Evolutionary conservation across 2,113 vertebrate species (phyloP).

Genomic region (Phaetusa simplex): DNA sequence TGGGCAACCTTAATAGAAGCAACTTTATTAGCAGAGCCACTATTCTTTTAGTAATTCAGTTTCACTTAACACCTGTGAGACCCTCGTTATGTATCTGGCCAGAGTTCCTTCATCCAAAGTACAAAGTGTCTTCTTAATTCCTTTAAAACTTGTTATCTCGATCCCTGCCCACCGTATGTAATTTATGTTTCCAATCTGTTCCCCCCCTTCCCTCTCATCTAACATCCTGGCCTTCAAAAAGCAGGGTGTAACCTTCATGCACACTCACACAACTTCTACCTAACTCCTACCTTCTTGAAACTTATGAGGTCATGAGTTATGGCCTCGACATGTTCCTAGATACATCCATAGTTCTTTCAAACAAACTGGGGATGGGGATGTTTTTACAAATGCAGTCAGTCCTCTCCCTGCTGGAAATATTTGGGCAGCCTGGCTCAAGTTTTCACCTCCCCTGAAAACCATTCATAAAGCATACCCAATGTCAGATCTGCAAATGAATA

Average conservation of each 20-base stretch:
- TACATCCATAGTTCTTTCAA: neutral
- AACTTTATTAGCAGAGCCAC: neutral
- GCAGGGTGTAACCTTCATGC: neutral
- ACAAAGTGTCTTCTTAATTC: neutral
- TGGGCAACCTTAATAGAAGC: neutral
- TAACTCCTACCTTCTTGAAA: neutral
- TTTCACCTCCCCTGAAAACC: neutral
- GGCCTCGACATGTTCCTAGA: rapidly evolving
- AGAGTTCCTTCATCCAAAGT: neutral
- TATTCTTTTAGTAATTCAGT: neutral
- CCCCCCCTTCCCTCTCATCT: neutral
- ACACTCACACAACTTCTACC: neutral
- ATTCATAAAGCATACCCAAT: neutral
- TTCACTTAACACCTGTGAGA: neutral
- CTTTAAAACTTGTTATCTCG: neutral
- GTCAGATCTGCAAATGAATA: neutral
- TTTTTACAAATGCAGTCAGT: neutral
- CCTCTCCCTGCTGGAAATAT: neutral
- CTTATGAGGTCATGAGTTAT: neutral
- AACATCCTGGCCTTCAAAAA: neutral
- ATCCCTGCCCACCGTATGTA: neutral
- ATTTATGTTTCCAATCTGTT: neutral
- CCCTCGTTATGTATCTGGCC: neutral
- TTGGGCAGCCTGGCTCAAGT: neutral
- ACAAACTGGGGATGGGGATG: neutral